Evolutionary conservation across 2,888 invertebrate genomes (phyloP), one percentile per base, ranked within the genome.

Genomic region (Lasioglossum zephyrum): DNA sequence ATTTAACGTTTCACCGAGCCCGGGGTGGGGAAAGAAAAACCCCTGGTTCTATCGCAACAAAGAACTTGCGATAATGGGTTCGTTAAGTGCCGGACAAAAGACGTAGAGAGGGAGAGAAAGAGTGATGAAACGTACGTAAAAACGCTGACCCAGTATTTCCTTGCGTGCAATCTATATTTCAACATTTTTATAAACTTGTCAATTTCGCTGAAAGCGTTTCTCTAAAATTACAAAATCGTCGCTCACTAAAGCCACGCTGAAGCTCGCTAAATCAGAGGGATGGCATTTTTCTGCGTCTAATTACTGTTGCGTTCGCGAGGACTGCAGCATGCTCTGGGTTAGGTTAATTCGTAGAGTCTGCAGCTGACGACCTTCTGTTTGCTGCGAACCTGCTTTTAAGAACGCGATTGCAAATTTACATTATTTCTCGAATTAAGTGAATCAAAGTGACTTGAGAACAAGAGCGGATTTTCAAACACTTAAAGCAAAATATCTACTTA

Each of bases 1-100:
- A 76, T 80, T 76, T 80, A 47, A 77, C 60, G 77, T 77, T 72
- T 60, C 70, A 57, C 0, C 36, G 47, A 26, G 31, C 16, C 1
- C 3, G 16, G 60, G 4, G 36, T 16, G 41, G 41, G 31, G 4
- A 18, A 16, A 44, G 72, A 57, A 79, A 79, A 73, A 79, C 47
- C 18, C 18, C 0, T 16, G 73, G 73, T 63, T 74, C 39, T 63
- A 74, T 47, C 36, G 6, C 22, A 76, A 4, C 41, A 44, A 80
- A 41, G 31, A 77, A 63, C 4, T 36, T n/a, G 16, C 36, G 72
- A 69, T 60, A 79, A 79, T 73, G n/a, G 60, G 5, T 79, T 66
- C 49, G 26, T 79, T 53, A 69, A 75, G 22, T 41, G 22, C 1
- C 13, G 3, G n/a, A 57, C n/a, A 57, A n/a, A 57, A n/a, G 57